Percentiles rank a stretch among this genome's conserved stretches.
Evolutionary conservation across 2,888 invertebrate genomes (phyloP).

Genomic region (Luperina testacea): DNA sequence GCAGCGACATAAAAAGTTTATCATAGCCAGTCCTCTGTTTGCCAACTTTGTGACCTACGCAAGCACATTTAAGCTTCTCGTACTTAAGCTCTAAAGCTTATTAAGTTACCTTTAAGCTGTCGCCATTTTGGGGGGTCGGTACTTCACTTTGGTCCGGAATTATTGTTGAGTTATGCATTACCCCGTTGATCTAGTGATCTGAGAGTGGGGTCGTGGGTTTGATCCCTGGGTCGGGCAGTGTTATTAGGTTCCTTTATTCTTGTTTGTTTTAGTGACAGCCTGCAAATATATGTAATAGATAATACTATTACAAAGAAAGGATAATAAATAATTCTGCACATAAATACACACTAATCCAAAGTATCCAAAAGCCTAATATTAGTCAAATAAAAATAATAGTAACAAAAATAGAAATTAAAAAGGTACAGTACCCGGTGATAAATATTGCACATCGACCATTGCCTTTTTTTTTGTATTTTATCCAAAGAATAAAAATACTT

Average conservation of each 20-base stretch:
- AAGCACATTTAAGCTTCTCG: slow-evolving; percentile 47
- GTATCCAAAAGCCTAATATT: not conserved
- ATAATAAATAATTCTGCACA: not conserved
- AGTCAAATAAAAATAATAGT: not conserved
- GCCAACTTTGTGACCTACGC: slow-evolving; percentile 45
- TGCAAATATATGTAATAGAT: not conserved
- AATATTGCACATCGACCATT: too few species aligned
- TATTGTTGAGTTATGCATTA: slow-evolving; percentile 34
- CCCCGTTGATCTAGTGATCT: slow-evolving; percentile 28
- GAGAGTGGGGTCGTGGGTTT: not conserved
- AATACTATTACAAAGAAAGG: not conserved
- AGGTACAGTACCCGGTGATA: too few species aligned
- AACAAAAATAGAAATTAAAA: not conserved
- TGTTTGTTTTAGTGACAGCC: not conserved
- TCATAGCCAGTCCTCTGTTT: slow-evolving; percentile 33
- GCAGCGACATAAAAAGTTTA: slow-evolving; percentile 30
- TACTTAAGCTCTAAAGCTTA: slow-evolving; percentile 54
- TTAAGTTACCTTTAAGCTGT: slow-evolving; percentile 63
- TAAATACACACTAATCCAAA: not conserved
- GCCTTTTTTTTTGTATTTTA: too few species aligned
- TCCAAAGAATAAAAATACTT: too few species aligned
- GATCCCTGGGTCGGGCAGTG: not conserved
- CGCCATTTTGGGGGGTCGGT: slow-evolving; percentile 39
- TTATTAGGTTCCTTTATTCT: not conserved
- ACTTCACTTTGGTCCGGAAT: slow-evolving; percentile 17